Base-by-base conservation (phyloP, 2,113 vertebrate species). In the Gnathonemus echidnorhynchus region DNA sequence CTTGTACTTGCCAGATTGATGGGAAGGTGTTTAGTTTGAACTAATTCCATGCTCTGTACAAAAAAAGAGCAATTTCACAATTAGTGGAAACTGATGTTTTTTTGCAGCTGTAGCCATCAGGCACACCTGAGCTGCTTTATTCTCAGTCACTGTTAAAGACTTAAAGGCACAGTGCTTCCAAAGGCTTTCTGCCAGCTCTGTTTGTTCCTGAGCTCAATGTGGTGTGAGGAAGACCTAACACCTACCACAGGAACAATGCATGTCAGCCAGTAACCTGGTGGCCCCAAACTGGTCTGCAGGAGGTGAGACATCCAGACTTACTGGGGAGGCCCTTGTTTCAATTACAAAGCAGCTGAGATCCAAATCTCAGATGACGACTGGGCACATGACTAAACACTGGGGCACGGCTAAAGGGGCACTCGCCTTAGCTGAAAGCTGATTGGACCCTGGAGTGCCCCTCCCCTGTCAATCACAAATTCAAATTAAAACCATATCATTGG, bases 1-100 rank as follows among this genome's bases (percentile, higher is more conserved):
- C 21, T 83, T 89, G 92, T 96, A 96, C 95, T 96, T 95, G 94
- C 95, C 94, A 92, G 90, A 80, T 89, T 84, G 92, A 87, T 91
- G 91, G 24, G 89, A 92, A 62, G 80, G 56, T 89, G 80, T 84
- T 53, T 89, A 91, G 89, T 19, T 92, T 27, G 87, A 89, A 91
- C 62, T 92, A 91, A 90, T 89, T 91, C 93, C 94, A 92, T 86
- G 91, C 92, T 95, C 93, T 90, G 94, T 94, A 94, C 94, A 94
- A 95, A 91, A 95, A 86, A 95, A 91, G 94, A 87, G 48, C 77
- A 39, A 70, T 74, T 45, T 56, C 87, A 66, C 90, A 90, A 89
- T 88, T 48, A 89, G 74, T 48, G 35, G 91, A 42, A 91, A 52
- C 50, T 39, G 19, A 83, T 45, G 11, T 7, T 83, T 83, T 46